Conservation (phyloP, 1,140 invertebrate genomes). For the Drosophila elegans region DNA sequence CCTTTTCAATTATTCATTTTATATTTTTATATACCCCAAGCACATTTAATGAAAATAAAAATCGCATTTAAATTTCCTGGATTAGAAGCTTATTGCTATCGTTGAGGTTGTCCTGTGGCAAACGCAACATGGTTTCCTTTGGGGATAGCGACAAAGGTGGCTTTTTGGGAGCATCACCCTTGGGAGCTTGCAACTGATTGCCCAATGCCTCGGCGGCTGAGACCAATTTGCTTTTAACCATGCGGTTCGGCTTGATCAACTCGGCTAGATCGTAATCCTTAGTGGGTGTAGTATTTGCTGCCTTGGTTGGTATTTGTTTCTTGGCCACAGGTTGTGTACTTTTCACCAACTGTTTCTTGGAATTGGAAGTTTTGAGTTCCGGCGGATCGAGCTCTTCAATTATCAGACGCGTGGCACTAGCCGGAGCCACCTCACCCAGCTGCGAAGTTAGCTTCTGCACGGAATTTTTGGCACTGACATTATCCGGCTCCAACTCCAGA, state of each 20-base stretch:
- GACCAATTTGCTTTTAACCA: slow-evolving; percentile 75
- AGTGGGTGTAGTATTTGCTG: background rate
- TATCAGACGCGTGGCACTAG: slow-evolving; percentile 59
- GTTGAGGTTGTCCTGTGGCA: slow-evolving; percentile 36
- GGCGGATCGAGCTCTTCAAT: slow-evolving; percentile 57
- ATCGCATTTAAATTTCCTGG: slow-evolving; percentile 45
- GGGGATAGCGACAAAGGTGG: slow-evolving; percentile 2
- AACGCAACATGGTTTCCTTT: slow-evolving; percentile 29
- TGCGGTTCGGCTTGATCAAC: slow-evolving; percentile 72
- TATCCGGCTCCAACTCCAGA: slow-evolving; percentile 84
- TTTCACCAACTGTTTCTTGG: background rate
- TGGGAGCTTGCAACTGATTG: slow-evolving; percentile 33
- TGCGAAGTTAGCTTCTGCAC: slow-evolving; percentile 65
- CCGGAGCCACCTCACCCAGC: slow-evolving; percentile 69
- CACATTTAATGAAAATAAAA: background rate
- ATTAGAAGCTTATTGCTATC: slow-evolving; percentile 61
- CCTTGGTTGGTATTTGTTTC: background rate
- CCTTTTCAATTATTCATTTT: background rate
- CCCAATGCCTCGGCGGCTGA: slow-evolving; percentile 65
- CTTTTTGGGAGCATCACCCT: slow-evolving; percentile 1
- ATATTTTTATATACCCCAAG: background rate
- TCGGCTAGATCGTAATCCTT: slow-evolving; percentile 78
- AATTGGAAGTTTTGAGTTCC: slow-evolving; percentile 1
- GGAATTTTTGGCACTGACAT: slow-evolving; percentile 80
- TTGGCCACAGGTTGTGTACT: background rate